Base-by-base conservation (phyloP, 1,140 invertebrate species). In the Aleiodes sp. region DNA sequence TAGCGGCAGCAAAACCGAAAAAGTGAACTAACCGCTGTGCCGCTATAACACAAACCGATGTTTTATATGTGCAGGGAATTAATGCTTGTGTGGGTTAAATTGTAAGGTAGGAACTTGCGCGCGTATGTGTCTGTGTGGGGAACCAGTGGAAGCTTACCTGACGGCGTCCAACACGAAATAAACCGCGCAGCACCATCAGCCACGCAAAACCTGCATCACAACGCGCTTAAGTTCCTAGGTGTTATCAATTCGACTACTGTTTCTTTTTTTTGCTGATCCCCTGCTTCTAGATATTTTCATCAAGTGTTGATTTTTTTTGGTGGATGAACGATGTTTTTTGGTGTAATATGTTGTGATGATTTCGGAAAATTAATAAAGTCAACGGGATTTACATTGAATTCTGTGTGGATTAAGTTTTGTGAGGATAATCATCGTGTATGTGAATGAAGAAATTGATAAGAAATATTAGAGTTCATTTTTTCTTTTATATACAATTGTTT, bases 81-180 rank as follows among this genome's bases (percentile, higher is more conserved):
- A 31, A n/a, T 41, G 39, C n/a, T 4, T 52, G 62, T 46, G 75
- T 77, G 66, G 75, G 74, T 78, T 77, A 80, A 73, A 73, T 60
- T 73, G 78, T 79, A 76, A 76, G 71, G 39, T 28, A 31, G 33
- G 14, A 41, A 76, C 69, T 41, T 70, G 64, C 66, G 69, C 76
- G 79, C 79, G 82, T 81, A 79, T 80, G 82, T 81, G 82, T 79
- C 78, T 70, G 72, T 70, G 78, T 64, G 59, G 73, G 65, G 76
- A 76, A 52, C 43, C 61, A 43, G 59, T 65, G 69, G 80, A 80
- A 80, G 81, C 81, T 77, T 85, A 85, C 84, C 85, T 86, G 84
- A 83, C 83, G 80, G 82, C 82, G 83, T 84, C 81, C 78, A 75
- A 82, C 83, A 84, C 82, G 80, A 83, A 84, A 84, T 84, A 78